These are phyloP conservation scores for Nematopogon swammerdamellus DNA, from an alignment of 2,888 invertebrate species.

Conservation along the genomic window DNA sequence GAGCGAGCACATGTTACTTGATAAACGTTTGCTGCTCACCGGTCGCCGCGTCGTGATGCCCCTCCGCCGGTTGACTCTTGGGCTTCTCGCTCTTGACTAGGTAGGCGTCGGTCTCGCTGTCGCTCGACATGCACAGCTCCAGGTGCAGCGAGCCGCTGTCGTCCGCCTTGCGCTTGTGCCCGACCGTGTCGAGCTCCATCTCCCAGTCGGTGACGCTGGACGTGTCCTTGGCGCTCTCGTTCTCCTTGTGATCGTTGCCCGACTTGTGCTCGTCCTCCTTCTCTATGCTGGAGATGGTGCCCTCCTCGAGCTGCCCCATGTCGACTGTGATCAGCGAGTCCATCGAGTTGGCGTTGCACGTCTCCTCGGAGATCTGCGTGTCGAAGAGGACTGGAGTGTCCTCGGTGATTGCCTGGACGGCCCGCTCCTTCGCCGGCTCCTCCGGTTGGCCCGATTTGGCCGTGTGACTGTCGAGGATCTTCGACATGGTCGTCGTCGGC, in stretches of 20 bases:
- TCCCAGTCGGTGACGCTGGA: conserved; percentile 58
- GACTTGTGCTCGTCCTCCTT: conserved; percentile 27
- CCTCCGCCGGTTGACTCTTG: conserved; percentile 28
- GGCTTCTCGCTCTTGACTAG: conserved; percentile 30
- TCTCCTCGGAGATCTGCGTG: conserved; percentile 33
- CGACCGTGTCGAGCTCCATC: conserved; percentile 54
- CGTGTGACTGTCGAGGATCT: conserved; percentile 38
- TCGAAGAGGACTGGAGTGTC: conserved; percentile 57
- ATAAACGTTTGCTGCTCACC: not conserved
- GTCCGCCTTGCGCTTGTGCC: conserved; percentile 34
- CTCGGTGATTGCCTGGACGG: conserved; percentile 43
- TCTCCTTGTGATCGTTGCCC: conserved; percentile 26
- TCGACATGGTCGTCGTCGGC: conserved; percentile 44
- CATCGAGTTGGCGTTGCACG: conserved; percentile 39
- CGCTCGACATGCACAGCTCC: conserved; percentile 51
- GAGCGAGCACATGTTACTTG: no score
- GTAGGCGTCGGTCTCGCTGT: conserved; percentile 39
- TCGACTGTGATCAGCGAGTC: conserved; percentile 42
- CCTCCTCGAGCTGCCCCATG: conserved; percentile 28
- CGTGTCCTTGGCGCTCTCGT: conserved; percentile 28
- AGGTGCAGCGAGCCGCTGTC: conserved; percentile 35
- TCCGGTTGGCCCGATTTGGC: conserved; percentile 10
- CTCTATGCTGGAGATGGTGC: conserved; percentile 24
- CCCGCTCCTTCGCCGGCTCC: conserved; percentile 19
- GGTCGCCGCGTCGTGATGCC: conserved; percentile 11